Percentiles rank a stretch among this genome's conserved stretches.
These are phyloP conservation scores for Aphelinus certus DNA, from an alignment of 1,140 invertebrate genomes.

Conservation along the genomic window DNA sequence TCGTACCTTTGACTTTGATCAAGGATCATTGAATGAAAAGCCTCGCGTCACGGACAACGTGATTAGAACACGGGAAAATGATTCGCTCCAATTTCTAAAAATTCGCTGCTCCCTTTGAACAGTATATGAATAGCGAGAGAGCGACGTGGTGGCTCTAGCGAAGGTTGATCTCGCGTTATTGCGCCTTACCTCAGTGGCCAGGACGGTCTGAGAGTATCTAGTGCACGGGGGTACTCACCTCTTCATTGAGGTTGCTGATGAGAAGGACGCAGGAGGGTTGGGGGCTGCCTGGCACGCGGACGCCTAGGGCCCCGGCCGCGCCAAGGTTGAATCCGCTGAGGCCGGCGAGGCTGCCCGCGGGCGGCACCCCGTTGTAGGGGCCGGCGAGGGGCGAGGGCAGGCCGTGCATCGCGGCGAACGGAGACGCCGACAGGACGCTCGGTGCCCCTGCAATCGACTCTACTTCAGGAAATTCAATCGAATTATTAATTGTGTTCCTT, in stretches of 20 bases:
- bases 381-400: constrained; percentile 76
- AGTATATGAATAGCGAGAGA: no score
- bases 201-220: no score
- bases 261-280: constrained; percentile 83
- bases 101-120: no score
- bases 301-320: constrained; percentile 66
- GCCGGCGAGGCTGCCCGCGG: constrained; percentile 76
- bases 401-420: constrained; percentile 80
- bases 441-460: constrained; percentile 74
- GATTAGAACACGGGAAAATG: no score
- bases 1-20: no score
- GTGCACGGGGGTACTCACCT: constrained; percentile 71
- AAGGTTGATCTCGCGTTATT: no score
- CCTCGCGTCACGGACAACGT: no score
- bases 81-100: no score
- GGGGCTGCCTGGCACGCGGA: constrained; percentile 70
- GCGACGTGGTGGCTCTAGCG: no score
- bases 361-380: constrained; percentile 74
- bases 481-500: constrained; percentile 22
- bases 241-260: constrained; percentile 91
- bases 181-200: no score
- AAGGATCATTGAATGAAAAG: no score
- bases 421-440: constrained; percentile 82
- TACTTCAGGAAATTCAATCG: constrained; percentile 56
- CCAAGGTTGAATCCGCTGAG: constrained; percentile 78